Evolutionary conservation across 2,888 invertebrate species (phyloP), one percentile per base, ranked within the genome.

Genomic region (Phengaris alcon): DNA sequence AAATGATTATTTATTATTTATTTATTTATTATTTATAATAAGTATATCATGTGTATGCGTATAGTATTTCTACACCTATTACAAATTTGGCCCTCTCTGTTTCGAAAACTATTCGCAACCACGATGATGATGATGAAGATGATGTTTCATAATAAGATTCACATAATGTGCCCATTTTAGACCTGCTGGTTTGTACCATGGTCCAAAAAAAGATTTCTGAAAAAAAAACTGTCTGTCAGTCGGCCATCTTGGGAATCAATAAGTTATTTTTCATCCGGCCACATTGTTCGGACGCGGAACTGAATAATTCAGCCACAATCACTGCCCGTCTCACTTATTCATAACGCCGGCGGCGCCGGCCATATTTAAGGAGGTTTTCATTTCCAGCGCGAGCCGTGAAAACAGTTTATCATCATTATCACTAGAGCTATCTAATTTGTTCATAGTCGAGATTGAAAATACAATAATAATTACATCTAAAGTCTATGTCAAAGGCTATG

Each of bases 241-340:
- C 64, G 35, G 64, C 64, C 64, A 64, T 64, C 64, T 64, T 64
- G 35, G 35, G 44, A 64, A 64, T 64, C 64, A 64, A 64, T 64
- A 64, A 64, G 64, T 64, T 35, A 59, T 22, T 64, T 64, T 69
- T 69, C 48, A 69, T 69, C 69, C 46, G 69, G 6, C 12, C 35
- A 44, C 64, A 44, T 64, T 64, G 64, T 64, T 64, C 64, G 35
- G 64, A 64, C 64, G 59, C 59, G 64, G 13, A 35, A 80, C 83
- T 91, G 89, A 90, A 91, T 90, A 81, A 90, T 91, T 90, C 89
- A 91, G 83, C 82, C 82, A 88, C 91, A 91, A 91, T 92, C 91
- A 91, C 90, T 85, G 90, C 85, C 82, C 85, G 81, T 81, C 87
- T 88, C 88, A 88, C 87, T 91, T 92, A 92, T 92, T 92, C 91